Conservation (phyloP, 2,888 invertebrate genomes). For the Dascillus cervinus region DNA sequence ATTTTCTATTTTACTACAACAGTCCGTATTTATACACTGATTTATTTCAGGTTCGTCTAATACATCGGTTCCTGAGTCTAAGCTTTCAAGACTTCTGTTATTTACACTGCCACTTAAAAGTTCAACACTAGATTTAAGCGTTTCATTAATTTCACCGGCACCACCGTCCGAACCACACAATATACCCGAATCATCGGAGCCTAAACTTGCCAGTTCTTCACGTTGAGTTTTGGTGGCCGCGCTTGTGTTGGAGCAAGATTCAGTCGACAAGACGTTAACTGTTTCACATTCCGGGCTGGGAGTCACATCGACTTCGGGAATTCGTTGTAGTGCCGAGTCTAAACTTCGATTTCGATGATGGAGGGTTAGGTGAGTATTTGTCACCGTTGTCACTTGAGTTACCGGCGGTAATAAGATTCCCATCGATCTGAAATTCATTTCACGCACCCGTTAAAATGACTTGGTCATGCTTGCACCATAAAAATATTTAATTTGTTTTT, state of each 20-base stretch:
- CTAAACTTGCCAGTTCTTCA: constrained; percentile 54
- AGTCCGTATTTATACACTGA: constrained; percentile 6
- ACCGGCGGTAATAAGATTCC: constrained; percentile 56
- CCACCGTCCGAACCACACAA: constrained; percentile 35
- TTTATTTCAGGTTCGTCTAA: constrained; percentile 16
- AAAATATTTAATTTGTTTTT: not conserved
- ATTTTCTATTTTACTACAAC: constrained; percentile 21
- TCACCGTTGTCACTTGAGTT: constrained; percentile 45
- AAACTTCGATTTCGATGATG: constrained; percentile 85
- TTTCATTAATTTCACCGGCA: constrained; percentile 41
- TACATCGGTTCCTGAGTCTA: constrained; percentile 49
- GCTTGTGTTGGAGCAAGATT: constrained; percentile 39
- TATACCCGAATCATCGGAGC: constrained; percentile 70
- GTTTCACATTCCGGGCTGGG: constrained; percentile 56
- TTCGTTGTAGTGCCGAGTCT: constrained; percentile 82
- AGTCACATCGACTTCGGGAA: constrained; percentile 74
- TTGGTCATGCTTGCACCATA: constrained; percentile 1
- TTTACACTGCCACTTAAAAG: constrained; percentile 42
- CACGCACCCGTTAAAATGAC: too few relatives aligned
- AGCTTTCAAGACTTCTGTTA: constrained; percentile 63
- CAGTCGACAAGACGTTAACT: constrained; percentile 26
- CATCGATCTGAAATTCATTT: constrained; percentile 58
- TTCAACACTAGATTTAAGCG: constrained; percentile 47
- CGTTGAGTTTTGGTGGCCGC: constrained; percentile 47
- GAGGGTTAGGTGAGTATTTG: constrained; percentile 48